Evolutionary conservation across 2,888 invertebrate genomes (phyloP).

Genomic region (Peribatodes rhomboidaria): DNA sequence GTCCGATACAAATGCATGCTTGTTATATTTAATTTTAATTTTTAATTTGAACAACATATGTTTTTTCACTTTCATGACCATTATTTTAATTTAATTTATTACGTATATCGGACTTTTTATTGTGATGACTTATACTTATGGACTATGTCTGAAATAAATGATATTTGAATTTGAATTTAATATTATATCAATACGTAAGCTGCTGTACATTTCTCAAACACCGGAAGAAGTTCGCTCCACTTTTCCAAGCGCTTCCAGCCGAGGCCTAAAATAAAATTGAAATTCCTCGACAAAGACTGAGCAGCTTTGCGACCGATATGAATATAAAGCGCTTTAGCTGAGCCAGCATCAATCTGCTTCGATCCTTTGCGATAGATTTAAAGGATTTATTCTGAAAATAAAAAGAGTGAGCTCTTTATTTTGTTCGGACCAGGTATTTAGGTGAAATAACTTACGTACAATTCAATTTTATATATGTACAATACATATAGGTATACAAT

Average conservation of each 20-base stretch:
- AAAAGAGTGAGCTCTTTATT: background rate
- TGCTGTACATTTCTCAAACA: background rate
- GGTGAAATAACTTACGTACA: background rate
- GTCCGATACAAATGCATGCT: too few species aligned
- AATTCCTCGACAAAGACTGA: constrained; percentile 29
- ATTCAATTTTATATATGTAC: too few species aligned
- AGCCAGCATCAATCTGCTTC: constrained; percentile 24
- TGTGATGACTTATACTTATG: too few species aligned
- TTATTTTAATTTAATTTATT: too few species aligned
- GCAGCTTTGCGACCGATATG: constrained; percentile 34
- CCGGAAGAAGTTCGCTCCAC: constrained; percentile 14
- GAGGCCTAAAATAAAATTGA: constrained; percentile 26
- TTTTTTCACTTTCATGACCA: too few species aligned
- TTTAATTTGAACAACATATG: too few species aligned
- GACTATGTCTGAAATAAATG: too few species aligned
- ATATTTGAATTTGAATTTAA: too few species aligned
- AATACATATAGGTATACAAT: too few species aligned
- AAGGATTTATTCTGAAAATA: constrained; percentile 4
- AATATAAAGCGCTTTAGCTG: constrained; percentile 35
- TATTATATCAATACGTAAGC: too few species aligned
- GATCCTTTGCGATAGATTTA: constrained; percentile 12
- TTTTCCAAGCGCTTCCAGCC: constrained; percentile 13
- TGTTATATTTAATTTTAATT: too few species aligned
- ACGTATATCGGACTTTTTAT: too few species aligned
- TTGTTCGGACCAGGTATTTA: background rate